Conservation (phyloP, 2,797 vertebrate species). For the Sebastes alutus region DNA sequence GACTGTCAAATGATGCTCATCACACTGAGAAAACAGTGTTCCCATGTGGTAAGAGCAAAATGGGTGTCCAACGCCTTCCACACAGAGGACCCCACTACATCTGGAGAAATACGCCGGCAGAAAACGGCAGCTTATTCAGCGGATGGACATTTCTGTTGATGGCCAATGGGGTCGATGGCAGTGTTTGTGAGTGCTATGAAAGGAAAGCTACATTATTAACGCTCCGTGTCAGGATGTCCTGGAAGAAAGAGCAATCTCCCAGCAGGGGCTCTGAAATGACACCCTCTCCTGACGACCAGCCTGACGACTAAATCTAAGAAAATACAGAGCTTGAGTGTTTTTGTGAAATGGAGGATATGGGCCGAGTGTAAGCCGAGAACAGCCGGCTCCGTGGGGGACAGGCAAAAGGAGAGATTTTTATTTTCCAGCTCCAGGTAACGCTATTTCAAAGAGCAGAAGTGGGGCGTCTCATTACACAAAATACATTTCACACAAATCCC, state of each 20-base stretch:
- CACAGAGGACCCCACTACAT: not conserved
- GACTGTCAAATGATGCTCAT: slow-evolving; percentile 70
- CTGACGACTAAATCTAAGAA: slow-evolving; percentile 57
- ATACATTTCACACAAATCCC: slow-evolving; percentile 62
- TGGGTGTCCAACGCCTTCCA: slow-evolving; percentile 27
- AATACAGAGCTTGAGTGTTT: slow-evolving; percentile 49
- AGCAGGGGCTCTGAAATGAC: slow-evolving; percentile 66
- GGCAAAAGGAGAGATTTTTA: slow-evolving; percentile 49
- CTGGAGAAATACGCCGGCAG: not conserved
- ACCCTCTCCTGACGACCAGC: slow-evolving; percentile 45
- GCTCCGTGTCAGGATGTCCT: slow-evolving; percentile 52
- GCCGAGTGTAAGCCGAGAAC: slow-evolving; percentile 30
- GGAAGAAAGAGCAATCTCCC: slow-evolving; percentile 63
- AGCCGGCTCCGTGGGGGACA: slow-evolving; percentile 26
- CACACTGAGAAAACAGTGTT: slow-evolving; percentile 46
- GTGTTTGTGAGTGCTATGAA: slow-evolving; percentile 33
- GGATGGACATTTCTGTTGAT: slow-evolving; percentile 57
- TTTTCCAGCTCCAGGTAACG: slow-evolving; percentile 69
- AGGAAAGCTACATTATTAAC: slow-evolving; percentile 58
- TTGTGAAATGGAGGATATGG: slow-evolving; percentile 47
- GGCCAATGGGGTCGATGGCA: slow-evolving; percentile 45
- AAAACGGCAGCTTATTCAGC: slow-evolving; percentile 22
- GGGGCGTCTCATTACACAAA: slow-evolving; percentile 67
- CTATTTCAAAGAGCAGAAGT: slow-evolving; percentile 62
- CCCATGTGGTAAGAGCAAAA: slow-evolving; percentile 36